Conservation (phyloP, 2,888 invertebrate genomes). For the Pristionchus japonicus region DNA sequence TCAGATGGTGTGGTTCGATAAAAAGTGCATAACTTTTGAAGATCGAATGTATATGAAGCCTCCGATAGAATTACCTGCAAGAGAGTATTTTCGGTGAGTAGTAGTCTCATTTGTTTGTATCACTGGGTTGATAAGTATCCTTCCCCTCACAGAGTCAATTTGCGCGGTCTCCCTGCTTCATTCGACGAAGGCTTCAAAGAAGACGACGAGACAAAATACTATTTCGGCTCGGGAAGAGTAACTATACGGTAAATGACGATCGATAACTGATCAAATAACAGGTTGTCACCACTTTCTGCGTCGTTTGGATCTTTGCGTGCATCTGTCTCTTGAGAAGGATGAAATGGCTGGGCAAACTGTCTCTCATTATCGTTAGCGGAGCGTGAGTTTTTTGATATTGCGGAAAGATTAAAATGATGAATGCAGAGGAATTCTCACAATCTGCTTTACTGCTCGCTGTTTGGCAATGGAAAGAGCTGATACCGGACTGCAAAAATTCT, state of each 20-base stretch:
- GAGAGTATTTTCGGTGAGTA: background rate
- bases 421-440: background rate
- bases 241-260: background rate
- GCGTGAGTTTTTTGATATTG: background rate
- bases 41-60: background rate
- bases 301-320: background rate
- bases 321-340: background rate
- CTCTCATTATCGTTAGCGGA: background rate
- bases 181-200: background rate
- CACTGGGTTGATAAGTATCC: background rate
- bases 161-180: background rate
- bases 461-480: background rate
- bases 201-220: background rate
- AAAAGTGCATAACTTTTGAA: background rate
- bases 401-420: background rate
- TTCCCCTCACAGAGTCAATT: background rate
- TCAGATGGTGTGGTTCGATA: background rate
- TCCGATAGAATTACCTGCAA: background rate
- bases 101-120: background rate
- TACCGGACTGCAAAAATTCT: background rate
- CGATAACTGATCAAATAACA: background rate
- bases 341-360: too few species aligned
- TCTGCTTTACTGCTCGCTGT: background rate
- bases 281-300: background rate
- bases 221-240: background rate